phyloP scores from a whole-genome alignment of 2,797 vertebrate genomes.

The Helostoma temminkii region DNA sequence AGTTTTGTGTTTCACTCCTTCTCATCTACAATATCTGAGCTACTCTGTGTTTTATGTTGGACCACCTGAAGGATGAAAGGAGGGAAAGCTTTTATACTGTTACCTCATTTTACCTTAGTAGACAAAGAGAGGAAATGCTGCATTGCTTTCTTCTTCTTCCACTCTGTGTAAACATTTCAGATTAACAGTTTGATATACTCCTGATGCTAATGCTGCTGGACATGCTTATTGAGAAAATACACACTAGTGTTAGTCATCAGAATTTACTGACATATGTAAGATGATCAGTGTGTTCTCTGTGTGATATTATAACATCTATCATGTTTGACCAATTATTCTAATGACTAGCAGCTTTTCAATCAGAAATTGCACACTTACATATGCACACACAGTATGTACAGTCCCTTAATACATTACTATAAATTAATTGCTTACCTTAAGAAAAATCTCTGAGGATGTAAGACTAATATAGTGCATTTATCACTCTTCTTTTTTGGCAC shows the following conservation, averaged over 20 bases:
- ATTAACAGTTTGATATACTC: not conserved
- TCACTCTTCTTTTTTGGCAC: conserved; percentile 6
- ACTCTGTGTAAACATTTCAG: conserved; percentile 18
- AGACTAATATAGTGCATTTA: not conserved
- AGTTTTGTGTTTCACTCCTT: not conserved
- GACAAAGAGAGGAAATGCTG: not conserved
- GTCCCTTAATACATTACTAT: conserved; percentile 15
- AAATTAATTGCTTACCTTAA: not conserved
- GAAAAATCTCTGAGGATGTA: not conserved
- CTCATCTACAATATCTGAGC: not conserved
- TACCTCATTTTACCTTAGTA: conserved; percentile 1
- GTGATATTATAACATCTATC: conserved; percentile 53
- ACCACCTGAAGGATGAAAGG: not conserved
- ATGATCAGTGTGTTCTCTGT: conserved; percentile 48
- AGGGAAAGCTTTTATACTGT: not conserved
- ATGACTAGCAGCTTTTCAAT: conserved; percentile 50
- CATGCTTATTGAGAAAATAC: conserved; percentile 11
- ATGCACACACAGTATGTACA: too few relatives aligned
- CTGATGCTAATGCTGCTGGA: conserved; percentile 3
- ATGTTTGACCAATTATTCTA: conserved; percentile 70
- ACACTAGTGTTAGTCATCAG: conserved; percentile 21
- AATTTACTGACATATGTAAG: conserved; percentile 53
- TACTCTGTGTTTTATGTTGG: conserved; percentile 1
- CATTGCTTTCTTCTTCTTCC: too few relatives aligned
- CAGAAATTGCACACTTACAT: conserved; percentile 43